Percentiles rank a stretch among this genome's conserved stretches.
Conservation (phyloP, 2,113 vertebrate species). For the Xenopus borealis region DNA sequence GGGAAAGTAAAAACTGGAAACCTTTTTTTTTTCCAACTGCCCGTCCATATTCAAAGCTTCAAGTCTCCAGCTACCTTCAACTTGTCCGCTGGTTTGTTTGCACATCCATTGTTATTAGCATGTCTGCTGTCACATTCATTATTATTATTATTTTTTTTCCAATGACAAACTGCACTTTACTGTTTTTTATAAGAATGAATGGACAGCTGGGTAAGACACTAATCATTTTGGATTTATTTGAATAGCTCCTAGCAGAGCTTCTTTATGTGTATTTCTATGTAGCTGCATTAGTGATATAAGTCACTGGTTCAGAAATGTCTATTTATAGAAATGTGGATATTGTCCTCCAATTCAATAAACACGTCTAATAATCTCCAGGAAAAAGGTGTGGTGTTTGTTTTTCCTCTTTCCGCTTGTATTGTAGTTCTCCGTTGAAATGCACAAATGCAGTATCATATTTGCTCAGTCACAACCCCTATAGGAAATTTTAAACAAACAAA, state of each 20-base stretch:
- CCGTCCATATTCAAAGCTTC: no score
- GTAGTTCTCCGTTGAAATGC: no score
- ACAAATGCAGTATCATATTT: no score
- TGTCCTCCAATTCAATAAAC: conserved; percentile 69
- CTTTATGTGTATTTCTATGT: conserved; percentile 65
- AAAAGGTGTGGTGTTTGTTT: background rate
- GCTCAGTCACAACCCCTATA: no score
- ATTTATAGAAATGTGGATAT: conserved; percentile 71
- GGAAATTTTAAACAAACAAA: no score
- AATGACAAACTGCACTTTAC: conserved; percentile 23
- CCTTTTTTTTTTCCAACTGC: no score
- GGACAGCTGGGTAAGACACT: background rate
- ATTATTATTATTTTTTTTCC: background rate
- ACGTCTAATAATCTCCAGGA: conserved; percentile 48
- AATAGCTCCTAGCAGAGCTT: conserved; percentile 67
- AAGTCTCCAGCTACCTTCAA: no score
- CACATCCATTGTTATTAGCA: conserved; percentile 31
- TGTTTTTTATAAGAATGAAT: conserved; percentile 2
- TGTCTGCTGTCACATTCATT: background rate
- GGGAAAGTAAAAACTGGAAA: no score
- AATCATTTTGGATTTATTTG: conserved; percentile 52
- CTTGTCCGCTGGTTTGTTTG: conserved; percentile 1
- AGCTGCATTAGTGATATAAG: conserved; percentile 68
- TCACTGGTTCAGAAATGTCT: conserved; percentile 69
- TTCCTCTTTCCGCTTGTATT: background rate